A percentile compares a stretch with the other conserved stretches of the same genome.
Conservation (phyloP, 2,113 vertebrate genomes). For the Cardinalis cardinalis region DNA sequence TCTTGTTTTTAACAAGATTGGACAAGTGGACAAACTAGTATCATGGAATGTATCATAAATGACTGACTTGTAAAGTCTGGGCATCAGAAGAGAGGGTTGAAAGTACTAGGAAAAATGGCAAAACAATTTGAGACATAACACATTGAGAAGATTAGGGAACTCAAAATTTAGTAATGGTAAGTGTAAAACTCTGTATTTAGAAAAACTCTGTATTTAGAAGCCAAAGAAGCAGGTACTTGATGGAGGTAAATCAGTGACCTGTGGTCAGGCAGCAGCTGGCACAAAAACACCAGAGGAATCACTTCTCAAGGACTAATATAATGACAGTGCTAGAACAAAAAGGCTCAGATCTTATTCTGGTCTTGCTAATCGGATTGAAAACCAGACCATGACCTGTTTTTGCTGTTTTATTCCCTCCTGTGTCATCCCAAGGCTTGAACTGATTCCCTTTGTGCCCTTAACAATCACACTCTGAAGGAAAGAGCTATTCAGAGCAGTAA, state of each 20-base stretch:
- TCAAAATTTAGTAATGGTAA: background rate
- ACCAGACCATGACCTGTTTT: background rate
- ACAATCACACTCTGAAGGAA: background rate
- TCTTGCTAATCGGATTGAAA: background rate
- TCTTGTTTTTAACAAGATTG: background rate
- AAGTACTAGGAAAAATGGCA: background rate
- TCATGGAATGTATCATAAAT: background rate
- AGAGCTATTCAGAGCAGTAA: background rate
- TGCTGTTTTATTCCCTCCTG: background rate
- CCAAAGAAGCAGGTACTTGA: background rate
- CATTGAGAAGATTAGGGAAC: background rate
- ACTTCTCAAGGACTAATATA: background rate
- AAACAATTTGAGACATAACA: background rate
- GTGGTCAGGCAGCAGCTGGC: background rate
- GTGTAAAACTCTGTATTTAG: background rate
- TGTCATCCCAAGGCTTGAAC: background rate
- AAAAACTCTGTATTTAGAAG: no score
- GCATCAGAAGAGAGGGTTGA: background rate
- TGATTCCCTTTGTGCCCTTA: background rate
- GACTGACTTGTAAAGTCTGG: background rate
- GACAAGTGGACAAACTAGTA: background rate
- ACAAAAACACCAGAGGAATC: background rate
- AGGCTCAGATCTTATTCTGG: background rate
- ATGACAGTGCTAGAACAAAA: background rate
- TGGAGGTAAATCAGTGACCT: background rate